A percentile compares a stretch with the other conserved stretches of the same genome.
phyloP scores from a whole-genome alignment of 1,140 invertebrate genomes.

The Neodiprion lecontei region DNA sequence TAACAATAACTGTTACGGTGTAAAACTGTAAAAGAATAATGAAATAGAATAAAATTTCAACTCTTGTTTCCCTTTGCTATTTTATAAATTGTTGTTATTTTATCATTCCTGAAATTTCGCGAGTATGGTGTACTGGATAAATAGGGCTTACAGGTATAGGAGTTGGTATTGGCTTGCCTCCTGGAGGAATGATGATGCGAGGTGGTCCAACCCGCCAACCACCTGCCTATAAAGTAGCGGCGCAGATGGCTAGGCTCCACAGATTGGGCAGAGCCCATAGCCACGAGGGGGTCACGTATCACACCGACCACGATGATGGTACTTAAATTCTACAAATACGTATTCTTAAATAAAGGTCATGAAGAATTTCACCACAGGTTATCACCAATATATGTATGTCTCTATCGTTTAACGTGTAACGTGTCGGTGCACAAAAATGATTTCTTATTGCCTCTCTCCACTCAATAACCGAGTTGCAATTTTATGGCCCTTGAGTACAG shows the following conservation, averaged over 20 bases:
- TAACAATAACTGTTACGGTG: too few relatives aligned
- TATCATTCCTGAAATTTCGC: not conserved
- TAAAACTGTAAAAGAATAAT: too few relatives aligned
- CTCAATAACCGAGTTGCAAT: not conserved
- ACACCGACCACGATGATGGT: constrained; percentile 71
- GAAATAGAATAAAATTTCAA: too few relatives aligned
- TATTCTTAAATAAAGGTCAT: not conserved
- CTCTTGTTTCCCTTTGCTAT: too few relatives aligned
- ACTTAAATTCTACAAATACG: constrained; percentile 75
- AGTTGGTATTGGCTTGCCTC: constrained; percentile 28
- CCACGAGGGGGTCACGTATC: constrained; percentile 81
- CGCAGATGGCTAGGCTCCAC: constrained; percentile 80
- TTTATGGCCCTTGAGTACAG: not conserved
- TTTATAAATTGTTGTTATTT: too few relatives aligned
- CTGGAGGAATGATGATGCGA: constrained; percentile 23
- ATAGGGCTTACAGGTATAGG: constrained; percentile 10
- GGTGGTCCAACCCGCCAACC: constrained; percentile 63
- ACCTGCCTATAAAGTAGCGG: constrained; percentile 78
- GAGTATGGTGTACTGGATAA: constrained; percentile 4
- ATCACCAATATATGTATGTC: not conserved
- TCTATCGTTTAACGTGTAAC: too few relatives aligned
- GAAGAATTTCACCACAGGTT: not conserved
- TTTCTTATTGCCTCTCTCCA: not conserved
- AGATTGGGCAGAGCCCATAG: constrained; percentile 83
- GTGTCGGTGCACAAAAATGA: too few relatives aligned